Percentiles rank a stretch among this genome's conserved stretches.
Evolutionary conservation across 2,888 invertebrate genomes (phyloP).

Genomic region (Bombyx huttoni): DNA sequence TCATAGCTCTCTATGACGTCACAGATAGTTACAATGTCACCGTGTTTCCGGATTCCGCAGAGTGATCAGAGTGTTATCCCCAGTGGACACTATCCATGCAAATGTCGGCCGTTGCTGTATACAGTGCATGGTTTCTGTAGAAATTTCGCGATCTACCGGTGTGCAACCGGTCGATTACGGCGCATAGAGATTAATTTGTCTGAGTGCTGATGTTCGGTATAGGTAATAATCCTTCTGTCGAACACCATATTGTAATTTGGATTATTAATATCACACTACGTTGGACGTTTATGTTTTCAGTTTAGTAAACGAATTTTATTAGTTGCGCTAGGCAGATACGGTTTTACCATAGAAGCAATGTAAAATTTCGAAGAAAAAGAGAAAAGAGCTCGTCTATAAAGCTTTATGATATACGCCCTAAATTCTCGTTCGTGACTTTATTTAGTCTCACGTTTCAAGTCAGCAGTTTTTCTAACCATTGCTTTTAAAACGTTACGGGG

Average conservation of each 20-base stretch:
- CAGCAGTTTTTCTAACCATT: slow-evolving; percentile 1
- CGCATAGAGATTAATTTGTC: slow-evolving; percentile 40
- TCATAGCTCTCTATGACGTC: neutral
- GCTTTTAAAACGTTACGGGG: neutral
- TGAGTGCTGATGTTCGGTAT: slow-evolving; percentile 24
- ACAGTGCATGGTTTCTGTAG: slow-evolving; percentile 19
- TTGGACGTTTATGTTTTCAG: too few species aligned
- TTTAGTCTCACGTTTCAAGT: neutral
- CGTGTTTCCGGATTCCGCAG: slow-evolving; percentile 29
- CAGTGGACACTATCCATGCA: slow-evolving; percentile 16
- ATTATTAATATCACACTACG: neutral
- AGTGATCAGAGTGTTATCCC: slow-evolving; percentile 27
- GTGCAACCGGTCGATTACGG: slow-evolving; percentile 26
- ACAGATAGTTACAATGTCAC: slow-evolving; percentile 15
- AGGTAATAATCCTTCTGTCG: slow-evolving; percentile 14
- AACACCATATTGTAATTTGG: slow-evolving; percentile 6
- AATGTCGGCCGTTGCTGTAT: slow-evolving; percentile 17
- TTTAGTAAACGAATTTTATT: too few species aligned
- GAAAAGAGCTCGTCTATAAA: too few species aligned
- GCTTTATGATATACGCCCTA: too few species aligned
- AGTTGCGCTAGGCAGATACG: too few species aligned
- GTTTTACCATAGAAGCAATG: too few species aligned
- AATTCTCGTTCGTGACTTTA: neutral
- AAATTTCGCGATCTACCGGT: slow-evolving; percentile 29
- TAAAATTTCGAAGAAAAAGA: too few species aligned